Evolutionary conservation across 2,888 invertebrate species (phyloP).

Genomic region (Idaea dimidiata): DNA sequence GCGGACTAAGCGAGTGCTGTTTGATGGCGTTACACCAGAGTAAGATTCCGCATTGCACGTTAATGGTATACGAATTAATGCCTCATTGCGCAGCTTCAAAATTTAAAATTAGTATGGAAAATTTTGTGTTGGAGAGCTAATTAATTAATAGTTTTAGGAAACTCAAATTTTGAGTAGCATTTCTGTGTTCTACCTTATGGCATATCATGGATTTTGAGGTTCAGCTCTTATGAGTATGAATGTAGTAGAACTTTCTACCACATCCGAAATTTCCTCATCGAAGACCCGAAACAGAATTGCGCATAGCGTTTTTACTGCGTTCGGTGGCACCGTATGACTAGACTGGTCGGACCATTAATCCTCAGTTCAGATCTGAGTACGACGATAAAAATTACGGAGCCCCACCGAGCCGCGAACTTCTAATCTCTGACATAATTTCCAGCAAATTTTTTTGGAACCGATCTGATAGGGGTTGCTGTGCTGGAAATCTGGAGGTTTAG

Average conservation of each 20-base stretch:
- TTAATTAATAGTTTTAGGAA: too few species aligned
- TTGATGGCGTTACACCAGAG: too few species aligned
- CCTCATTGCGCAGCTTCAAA: too few species aligned
- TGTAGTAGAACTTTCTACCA: slow-evolving; percentile 16
- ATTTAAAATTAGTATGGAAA: too few species aligned
- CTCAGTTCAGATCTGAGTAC: slow-evolving; percentile 69
- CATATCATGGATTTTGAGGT: too few species aligned
- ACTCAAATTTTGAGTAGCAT: too few species aligned
- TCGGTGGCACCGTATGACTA: slow-evolving; percentile 79
- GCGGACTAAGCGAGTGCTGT: too few species aligned
- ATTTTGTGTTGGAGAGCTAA: too few species aligned
- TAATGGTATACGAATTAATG: too few species aligned
- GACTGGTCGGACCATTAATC: slow-evolving; percentile 77
- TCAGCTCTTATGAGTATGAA: too few species aligned
- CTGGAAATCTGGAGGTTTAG: background rate
- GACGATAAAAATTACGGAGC: slow-evolving; percentile 70
- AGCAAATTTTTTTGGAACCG: slow-evolving; percentile 27
- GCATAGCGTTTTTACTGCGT: slow-evolving; percentile 78
- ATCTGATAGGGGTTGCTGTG: background rate
- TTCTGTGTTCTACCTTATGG: too few species aligned
- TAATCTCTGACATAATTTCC: slow-evolving; percentile 32
- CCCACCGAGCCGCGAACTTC: slow-evolving; percentile 30
- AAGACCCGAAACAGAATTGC: slow-evolving; percentile 64
- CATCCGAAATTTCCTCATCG: slow-evolving; percentile 36
- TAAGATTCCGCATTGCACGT: too few species aligned